These are phyloP conservation scores for Gambelia wislizenii DNA, from an alignment of 2,797 vertebrate species.

Conservation along the genomic window DNA sequence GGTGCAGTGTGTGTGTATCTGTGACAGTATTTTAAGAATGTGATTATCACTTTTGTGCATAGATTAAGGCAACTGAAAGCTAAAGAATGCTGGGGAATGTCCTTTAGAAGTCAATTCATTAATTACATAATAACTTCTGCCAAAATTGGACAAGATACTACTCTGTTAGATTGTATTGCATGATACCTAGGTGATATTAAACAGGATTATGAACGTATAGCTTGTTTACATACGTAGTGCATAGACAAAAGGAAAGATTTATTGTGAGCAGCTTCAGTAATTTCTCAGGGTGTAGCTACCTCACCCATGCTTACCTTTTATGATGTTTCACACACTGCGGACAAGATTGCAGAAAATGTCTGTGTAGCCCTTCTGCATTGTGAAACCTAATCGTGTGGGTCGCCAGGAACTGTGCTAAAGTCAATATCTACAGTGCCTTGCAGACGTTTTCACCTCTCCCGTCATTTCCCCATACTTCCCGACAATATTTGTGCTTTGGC, in stretches of 20 bases:
- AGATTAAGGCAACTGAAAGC: not conserved
- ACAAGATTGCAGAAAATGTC: not conserved
- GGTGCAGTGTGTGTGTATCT: not conserved
- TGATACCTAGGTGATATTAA: not conserved
- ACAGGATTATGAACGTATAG: not conserved
- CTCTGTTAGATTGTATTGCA: not conserved
- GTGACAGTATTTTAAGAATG: not conserved
- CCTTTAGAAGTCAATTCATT: not conserved
- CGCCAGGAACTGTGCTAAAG: too few species aligned
- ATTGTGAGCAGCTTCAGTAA: not conserved
- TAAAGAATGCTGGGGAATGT: not conserved
- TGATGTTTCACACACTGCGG: not conserved
- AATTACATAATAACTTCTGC: not conserved
- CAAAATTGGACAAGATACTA: not conserved
- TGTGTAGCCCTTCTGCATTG: not conserved
- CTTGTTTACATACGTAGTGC: not conserved
- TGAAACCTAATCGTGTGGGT: not conserved
- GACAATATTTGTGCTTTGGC: too few species aligned
- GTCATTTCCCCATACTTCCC: too few species aligned
- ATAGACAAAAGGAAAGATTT: not conserved
- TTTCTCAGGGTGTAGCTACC: not conserved
- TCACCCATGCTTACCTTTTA: not conserved
- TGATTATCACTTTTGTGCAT: not conserved
- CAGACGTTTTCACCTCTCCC: too few species aligned
- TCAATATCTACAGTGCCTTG: not conserved